Evolutionary conservation across 2,888 invertebrate species (phyloP).

Genomic region (Iselma pallidipennis): DNA sequence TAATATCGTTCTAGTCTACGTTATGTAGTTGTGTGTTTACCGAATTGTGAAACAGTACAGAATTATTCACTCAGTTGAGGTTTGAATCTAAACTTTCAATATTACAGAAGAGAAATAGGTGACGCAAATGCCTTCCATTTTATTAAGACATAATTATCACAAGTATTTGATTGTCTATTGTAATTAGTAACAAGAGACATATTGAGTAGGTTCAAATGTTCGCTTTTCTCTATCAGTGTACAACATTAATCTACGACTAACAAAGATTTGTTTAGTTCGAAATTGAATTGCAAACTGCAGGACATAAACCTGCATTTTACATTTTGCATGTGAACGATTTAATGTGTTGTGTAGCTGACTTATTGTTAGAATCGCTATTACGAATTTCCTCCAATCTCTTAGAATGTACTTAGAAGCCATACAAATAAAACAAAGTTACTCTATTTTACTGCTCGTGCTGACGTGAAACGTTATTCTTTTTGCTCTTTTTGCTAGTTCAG

Average conservation of each 20-base stretch:
- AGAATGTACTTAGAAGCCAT: not conserved
- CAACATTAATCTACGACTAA: not conserved
- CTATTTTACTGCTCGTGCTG: not conserved
- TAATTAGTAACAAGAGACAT: not conserved
- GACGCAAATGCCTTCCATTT: not conserved
- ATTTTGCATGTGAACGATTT: not conserved
- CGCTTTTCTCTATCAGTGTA: not conserved
- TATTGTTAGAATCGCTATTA: not conserved
- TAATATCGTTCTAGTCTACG: constrained; percentile 1
- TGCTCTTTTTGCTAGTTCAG: too few species aligned
- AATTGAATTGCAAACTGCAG: not conserved
- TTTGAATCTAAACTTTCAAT: constrained; percentile 2
- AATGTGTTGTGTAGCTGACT: not conserved
- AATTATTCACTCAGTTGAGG: constrained; percentile 19
- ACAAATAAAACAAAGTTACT: not conserved
- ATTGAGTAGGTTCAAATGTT: too few species aligned
- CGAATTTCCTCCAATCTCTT: not conserved
- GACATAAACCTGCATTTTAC: not conserved
- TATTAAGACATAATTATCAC: not conserved
- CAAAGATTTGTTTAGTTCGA: not conserved
- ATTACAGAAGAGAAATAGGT: too few species aligned
- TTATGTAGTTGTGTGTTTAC: constrained; percentile 2
- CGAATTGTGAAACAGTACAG: constrained; percentile 18
- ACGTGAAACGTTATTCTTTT: not conserved
- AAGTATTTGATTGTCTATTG: not conserved